Percentiles rank a stretch among this genome's conserved stretches.
Evolutionary conservation across 2,888 invertebrate species (phyloP).

Genomic region (Phengaris arion): DNA sequence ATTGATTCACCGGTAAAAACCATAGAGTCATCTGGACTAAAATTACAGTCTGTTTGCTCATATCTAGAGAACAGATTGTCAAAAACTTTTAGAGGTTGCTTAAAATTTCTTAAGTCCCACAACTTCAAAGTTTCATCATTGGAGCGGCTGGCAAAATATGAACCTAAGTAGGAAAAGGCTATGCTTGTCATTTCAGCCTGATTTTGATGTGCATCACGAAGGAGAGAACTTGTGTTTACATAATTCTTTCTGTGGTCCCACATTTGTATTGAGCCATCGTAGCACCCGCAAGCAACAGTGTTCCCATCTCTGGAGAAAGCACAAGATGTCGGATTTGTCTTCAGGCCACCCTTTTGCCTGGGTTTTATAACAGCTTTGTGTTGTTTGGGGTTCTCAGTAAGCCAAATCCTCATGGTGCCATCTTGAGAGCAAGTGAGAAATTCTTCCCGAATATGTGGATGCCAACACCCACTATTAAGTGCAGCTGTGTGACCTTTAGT

Average conservation of each 20-base stretch:
- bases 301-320: constrained; percentile 91
- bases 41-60: constrained; percentile 88
- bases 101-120: constrained; percentile 94
- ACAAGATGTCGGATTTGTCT: constrained; percentile 91
- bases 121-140: constrained; percentile 96
- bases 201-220: constrained; percentile 89
- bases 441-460: constrained; percentile 91
- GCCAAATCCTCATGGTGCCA: constrained; percentile 96
- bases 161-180: constrained; percentile 92
- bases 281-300: constrained; percentile 93
- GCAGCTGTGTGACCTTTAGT: constrained; percentile 97
- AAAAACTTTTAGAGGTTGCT: constrained; percentile 85
- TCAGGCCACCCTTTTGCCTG: constrained; percentile 90
- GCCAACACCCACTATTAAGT: constrained; percentile 94
- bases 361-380: constrained; percentile 93
- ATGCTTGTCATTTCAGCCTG: constrained; percentile 91
- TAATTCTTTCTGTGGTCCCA: constrained; percentile 97
- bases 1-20: constrained; percentile 93
- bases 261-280: constrained; percentile 97
- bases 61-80: constrained; percentile 89
- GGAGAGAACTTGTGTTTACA: constrained; percentile 90
- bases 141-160: constrained; percentile 87
- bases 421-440: constrained; percentile 97
- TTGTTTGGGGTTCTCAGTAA: constrained; percentile 86
- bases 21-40: constrained; percentile 95